Evolutionary conservation across 2,888 invertebrate species (phyloP), one percentile per base, ranked within the genome.

Genomic region (Bibio marci): DNA sequence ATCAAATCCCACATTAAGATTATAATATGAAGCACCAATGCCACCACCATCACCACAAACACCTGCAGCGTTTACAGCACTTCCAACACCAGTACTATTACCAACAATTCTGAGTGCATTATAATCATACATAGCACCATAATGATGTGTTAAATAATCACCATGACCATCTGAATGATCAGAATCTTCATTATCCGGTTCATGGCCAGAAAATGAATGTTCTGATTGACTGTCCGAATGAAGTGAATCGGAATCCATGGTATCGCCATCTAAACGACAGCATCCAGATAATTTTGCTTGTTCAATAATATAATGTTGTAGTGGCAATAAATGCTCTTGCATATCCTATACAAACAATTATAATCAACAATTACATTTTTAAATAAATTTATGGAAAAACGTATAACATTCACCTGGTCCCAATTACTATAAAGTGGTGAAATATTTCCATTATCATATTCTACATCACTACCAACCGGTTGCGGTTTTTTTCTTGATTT

Each of bases 291-390:
- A 44, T 47, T 81, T 80, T 1, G 81, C 81, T 62, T 88, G 88
- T 53, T 87, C 86, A 51, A 88, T 70, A 48, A 88, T 80, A 54
- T 87, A 88, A 60, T 87, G 83, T 58, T 87, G 86, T 45, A 88
- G 63, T 10, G 87, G 87, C 52, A 86, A 59, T 45, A 87, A 62
- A 55, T 86, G 85, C 48, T 73, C 71, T 48, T 78, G 77, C 70
- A 72, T 68, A 43, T 72, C 66, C 46, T 56, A 11, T 13, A 14
- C 4, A 35, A 11, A 11, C 19, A 3, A 14, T 14, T 25, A 3
- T 31, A 15, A 38, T n/a, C 14, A 25, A 37, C 15, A 25, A 3
- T 28, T 37, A 22, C 26, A 27, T 26, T 27, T 13, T 18, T n/a
- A 27, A 17, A 30, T 12, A 27, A 31, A 10, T 13, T 19, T 15